phyloP scores from a whole-genome alignment of 2,113 vertebrate species.

The Coptodon rendalli region DNA sequence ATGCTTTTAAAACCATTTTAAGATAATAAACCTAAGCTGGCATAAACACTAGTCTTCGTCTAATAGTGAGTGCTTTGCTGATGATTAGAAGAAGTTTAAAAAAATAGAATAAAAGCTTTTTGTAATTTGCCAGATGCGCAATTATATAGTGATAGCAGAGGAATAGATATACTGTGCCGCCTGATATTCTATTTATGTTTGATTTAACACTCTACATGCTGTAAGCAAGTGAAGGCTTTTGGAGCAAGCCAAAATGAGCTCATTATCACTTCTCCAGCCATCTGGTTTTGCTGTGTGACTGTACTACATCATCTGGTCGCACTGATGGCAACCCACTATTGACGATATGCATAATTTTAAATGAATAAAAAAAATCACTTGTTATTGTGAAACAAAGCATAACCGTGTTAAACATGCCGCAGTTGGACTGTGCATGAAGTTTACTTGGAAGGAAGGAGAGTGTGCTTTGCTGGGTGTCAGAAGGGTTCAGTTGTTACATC shows the following conservation, averaged over 20 bases:
- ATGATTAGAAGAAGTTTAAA: neutral
- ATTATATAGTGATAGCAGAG: neutral
- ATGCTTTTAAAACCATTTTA: neutral
- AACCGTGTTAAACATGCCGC: neutral
- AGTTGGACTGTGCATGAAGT: neutral
- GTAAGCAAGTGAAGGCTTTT: neutral
- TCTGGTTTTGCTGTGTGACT: slow-evolving; percentile 1
- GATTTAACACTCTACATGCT: neutral
- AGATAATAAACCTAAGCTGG: neutral
- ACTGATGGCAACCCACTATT: neutral
- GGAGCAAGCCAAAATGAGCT: neutral
- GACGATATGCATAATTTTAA: neutral
- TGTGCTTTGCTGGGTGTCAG: neutral
- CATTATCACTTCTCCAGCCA: slow-evolving; percentile 1
- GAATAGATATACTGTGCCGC: neutral
- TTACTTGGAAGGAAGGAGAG: neutral
- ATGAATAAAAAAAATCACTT: neutral
- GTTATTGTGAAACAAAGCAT: neutral
- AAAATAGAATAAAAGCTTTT: neutral
- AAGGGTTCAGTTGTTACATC: neutral
- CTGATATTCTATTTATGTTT: neutral
- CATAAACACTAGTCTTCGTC: neutral
- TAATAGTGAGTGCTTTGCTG: neutral
- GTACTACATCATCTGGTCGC: neutral
- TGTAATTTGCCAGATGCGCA: neutral